Conservation (phyloP, 1,140 invertebrate genomes). For the Macrocentrus cingulum region DNA sequence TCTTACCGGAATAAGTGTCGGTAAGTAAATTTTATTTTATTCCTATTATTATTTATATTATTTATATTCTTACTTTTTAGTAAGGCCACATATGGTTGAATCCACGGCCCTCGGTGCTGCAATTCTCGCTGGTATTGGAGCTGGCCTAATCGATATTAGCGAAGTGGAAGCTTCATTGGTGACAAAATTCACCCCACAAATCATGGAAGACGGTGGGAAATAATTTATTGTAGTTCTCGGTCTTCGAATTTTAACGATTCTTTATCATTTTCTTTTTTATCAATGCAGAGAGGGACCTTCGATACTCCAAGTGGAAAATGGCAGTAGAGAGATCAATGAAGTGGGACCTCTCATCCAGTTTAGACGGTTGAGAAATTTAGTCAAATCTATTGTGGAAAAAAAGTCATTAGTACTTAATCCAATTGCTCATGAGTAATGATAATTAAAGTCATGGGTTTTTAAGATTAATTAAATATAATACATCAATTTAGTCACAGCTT, state of each 20-base stretch:
- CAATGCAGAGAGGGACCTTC: constrained; percentile 65
- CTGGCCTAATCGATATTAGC: constrained; percentile 63
- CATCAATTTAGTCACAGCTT: too few relatives aligned
- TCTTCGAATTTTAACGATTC: too few relatives aligned
- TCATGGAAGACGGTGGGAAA: constrained; percentile 65
- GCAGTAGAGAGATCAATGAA: constrained; percentile 77
- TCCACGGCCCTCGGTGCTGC: constrained; percentile 83
- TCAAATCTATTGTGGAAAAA: too few relatives aligned
- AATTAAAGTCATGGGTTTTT: too few relatives aligned
- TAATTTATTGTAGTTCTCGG: background rate
- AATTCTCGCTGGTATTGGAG: constrained; percentile 74
- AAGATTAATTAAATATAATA: too few relatives aligned
- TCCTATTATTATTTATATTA: constrained; percentile 12
- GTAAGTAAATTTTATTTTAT: constrained; percentile 36
- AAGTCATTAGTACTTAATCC: too few relatives aligned
- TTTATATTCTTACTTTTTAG: constrained; percentile 34
- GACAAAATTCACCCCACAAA: constrained; percentile 69
- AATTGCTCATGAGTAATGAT: too few relatives aligned
- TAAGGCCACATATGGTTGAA: constrained; percentile 78
- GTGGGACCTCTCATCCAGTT: constrained; percentile 64
- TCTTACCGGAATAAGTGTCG: constrained; percentile 66
- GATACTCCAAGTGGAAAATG: constrained; percentile 82
- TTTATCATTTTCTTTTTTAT: constrained; percentile 1
- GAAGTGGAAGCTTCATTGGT: constrained; percentile 59
- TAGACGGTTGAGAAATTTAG: background rate